A percentile compares a stretch with the other conserved stretches of the same genome.
Evolutionary conservation across 2,113 vertebrate genomes (phyloP).

Genomic region (Panthera leo): DNA sequence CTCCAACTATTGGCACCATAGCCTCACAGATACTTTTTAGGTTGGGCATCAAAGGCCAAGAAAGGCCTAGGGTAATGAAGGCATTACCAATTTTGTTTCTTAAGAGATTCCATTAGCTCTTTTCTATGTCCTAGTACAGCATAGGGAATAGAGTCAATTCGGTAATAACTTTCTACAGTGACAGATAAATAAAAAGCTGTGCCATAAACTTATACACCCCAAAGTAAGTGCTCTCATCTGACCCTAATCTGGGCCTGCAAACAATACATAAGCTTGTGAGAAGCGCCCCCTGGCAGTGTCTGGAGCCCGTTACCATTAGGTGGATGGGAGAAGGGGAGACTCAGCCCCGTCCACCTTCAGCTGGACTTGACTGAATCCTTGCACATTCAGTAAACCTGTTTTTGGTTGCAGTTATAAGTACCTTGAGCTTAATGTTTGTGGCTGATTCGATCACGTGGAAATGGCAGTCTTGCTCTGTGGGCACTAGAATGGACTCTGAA

Average conservation of each 20-base stretch:
- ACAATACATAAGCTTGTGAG: background rate
- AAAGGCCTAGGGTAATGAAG: background rate
- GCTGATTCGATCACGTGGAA: background rate
- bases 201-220: background rate
- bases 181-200: background rate
- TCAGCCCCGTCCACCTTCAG: too few species aligned
- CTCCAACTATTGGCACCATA: too few species aligned
- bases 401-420: background rate
- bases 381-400: background rate
- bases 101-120: background rate
- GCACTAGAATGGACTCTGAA: too few species aligned
- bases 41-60: background rate
- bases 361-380: too few species aligned
- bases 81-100: background rate
- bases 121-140: background rate
- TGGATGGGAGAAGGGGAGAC: fast-evolving
- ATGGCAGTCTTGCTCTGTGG: background rate
- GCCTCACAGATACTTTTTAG: background rate
- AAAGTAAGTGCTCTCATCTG: background rate
- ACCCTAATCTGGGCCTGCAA: background rate
- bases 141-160: background rate
- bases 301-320: background rate
- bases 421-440: background rate
- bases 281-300: background rate
- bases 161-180: background rate